These are phyloP conservation scores for Corbicula japonica DNA, from an alignment of 2,888 invertebrate genomes.

Conservation along the genomic window DNA sequence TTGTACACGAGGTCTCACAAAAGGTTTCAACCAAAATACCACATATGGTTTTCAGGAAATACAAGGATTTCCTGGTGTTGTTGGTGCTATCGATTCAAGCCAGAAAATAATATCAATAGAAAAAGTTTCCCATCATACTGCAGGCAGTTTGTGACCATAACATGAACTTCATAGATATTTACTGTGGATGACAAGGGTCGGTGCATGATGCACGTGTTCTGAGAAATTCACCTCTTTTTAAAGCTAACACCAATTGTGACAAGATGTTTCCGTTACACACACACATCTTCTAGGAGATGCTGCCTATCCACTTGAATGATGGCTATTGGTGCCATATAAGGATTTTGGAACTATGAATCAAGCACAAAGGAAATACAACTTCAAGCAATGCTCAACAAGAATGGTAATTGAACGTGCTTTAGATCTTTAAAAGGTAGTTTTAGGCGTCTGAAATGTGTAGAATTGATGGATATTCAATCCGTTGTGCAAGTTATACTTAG, in stretches of 20 bases:
- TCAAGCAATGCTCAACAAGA: conserved; percentile 30
- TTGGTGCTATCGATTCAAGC: conserved; percentile 46
- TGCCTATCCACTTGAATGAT: conserved; percentile 32
- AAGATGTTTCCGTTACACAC: conserved; percentile 18
- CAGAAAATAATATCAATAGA: conserved; percentile 47
- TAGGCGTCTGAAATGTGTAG: conserved; percentile 28
- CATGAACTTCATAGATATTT: conserved; percentile 36
- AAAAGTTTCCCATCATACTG: conserved; percentile 46
- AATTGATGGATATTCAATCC: conserved; percentile 1
- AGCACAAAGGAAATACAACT: conserved; percentile 34
- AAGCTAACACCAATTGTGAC: background rate
- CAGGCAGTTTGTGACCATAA: conserved; percentile 50
- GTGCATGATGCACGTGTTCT: conserved; percentile 50
- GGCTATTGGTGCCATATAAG: conserved; percentile 44
- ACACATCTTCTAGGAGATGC: conserved; percentile 45
- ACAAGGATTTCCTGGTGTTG: conserved; percentile 43
- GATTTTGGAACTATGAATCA: conserved; percentile 38
- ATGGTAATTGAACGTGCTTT: conserved; percentile 47
- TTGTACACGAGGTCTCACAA: conserved; percentile 1
- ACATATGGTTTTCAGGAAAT: conserved; percentile 10
- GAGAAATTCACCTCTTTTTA: conserved; percentile 25
- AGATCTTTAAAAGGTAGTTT: conserved; percentile 45
- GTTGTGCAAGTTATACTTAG: conserved; percentile 18
- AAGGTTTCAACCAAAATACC: background rate
- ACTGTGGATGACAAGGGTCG: conserved; percentile 46